Evolutionary conservation across 2,888 invertebrate genomes (phyloP).

Genomic region (Fissipunctia ypsillon): DNA sequence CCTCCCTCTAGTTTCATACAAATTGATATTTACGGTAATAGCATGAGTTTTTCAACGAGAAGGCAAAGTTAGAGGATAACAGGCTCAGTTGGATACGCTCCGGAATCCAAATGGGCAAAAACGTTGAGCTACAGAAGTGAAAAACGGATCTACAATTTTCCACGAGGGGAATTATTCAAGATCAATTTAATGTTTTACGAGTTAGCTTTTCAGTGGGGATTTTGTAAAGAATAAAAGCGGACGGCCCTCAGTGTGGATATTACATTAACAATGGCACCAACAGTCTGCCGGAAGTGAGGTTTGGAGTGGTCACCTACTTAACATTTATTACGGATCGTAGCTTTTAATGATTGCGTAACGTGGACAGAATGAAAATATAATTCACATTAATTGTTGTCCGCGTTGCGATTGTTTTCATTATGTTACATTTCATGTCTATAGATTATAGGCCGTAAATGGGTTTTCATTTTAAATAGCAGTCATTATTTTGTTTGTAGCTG

Average conservation of each 20-base stretch:
- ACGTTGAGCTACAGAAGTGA: conserved; percentile 83
- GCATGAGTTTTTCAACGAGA: conserved; percentile 88
- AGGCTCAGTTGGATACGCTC: conserved; percentile 85
- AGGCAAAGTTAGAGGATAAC: conserved; percentile 87
- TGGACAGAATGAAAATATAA: conserved; percentile 57
- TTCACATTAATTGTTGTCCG: conserved; percentile 52
- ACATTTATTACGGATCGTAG: conserved; percentile 65
- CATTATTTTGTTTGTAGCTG: conserved; percentile 4
- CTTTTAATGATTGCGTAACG: conserved; percentile 59
- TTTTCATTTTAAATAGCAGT: conserved; percentile 22
- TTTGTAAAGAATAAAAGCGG: conserved; percentile 68
- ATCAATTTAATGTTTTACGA: conserved; percentile 83
- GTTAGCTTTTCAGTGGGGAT: conserved; percentile 72
- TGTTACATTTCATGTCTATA: conserved; percentile 11
- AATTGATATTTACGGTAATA: conserved; percentile 91
- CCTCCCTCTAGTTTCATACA: conserved; percentile 89
- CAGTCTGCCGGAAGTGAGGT: conserved; percentile 59
- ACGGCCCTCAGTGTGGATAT: conserved; percentile 65
- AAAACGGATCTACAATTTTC: conserved; percentile 84
- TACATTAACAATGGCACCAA: conserved; percentile 67
- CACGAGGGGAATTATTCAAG: conserved; percentile 80
- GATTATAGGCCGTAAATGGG: conserved; percentile 2
- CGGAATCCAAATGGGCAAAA: conserved; percentile 87
- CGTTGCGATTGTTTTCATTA: conserved; percentile 47
- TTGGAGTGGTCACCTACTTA: conserved; percentile 68